phyloP scores from a whole-genome alignment of 2,113 vertebrate species.

The Prochilodus magdalenae region DNA sequence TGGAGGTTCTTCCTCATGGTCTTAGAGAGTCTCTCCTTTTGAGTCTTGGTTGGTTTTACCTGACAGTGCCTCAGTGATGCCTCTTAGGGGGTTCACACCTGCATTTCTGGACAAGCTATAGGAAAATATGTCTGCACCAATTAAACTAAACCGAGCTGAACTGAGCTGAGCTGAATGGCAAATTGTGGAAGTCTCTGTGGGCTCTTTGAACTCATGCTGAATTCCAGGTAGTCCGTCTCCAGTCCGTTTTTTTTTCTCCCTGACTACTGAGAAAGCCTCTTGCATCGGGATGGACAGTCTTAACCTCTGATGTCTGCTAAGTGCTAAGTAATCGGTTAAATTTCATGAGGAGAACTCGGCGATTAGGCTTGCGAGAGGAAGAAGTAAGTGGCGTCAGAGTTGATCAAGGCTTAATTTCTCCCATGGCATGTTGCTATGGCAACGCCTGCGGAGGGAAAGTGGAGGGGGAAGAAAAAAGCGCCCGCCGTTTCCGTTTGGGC shows the following conservation, averaged over 20 bases:
- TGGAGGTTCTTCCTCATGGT: too few species aligned
- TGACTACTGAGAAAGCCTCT: background rate
- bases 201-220: too few species aligned
- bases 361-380: background rate
- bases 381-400: background rate
- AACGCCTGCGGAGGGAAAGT: background rate
- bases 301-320: background rate
- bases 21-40: too few species aligned
- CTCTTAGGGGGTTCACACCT: too few species aligned
- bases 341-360: background rate
- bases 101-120: too few species aligned
- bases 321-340: background rate
- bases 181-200: too few species aligned
- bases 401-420: constrained; percentile 5
- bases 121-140: too few species aligned
- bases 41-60: too few species aligned
- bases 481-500: background rate
- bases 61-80: too few species aligned
- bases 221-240: too few species aligned
- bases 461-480: background rate
- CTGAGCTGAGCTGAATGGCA: too few species aligned
- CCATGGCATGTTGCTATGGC: background rate
- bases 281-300: background rate
- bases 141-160: too few species aligned
- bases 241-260: background rate